Conservation (phyloP, 2,797 vertebrate species). For the Dallia pectoralis region DNA sequence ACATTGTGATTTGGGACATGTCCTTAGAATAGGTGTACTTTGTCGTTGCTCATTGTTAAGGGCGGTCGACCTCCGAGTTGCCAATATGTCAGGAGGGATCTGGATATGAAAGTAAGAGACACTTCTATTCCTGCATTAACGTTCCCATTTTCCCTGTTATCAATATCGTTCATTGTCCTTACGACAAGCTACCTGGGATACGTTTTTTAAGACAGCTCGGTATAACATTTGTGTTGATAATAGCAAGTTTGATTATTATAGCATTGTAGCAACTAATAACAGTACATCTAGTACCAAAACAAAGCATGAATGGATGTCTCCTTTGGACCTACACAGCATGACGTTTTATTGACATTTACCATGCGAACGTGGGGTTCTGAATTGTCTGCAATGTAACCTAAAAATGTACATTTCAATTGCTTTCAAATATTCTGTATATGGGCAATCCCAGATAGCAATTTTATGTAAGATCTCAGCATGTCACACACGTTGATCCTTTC, state of each 20-base stretch:
- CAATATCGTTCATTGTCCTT: not conserved
- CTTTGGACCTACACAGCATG: not conserved
- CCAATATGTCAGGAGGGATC: conserved; percentile 32
- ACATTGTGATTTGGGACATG: conserved; percentile 23
- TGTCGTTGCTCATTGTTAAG: conserved; percentile 39
- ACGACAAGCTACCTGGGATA: not conserved
- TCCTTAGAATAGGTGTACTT: conserved; percentile 21
- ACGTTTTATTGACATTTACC: not conserved
- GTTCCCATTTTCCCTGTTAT: not conserved
- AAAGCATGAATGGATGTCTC: not conserved
- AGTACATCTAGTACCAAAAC: not conserved
- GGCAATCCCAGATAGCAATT: not conserved
- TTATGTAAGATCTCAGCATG: not conserved
- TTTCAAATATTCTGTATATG: not conserved
- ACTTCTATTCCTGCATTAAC: conserved; percentile 7
- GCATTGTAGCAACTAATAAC: not conserved
- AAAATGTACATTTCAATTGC: not conserved
- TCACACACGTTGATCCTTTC: not conserved
- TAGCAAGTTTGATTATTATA: not conserved
- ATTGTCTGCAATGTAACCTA: not conserved
- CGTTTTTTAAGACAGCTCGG: conserved; percentile 11
- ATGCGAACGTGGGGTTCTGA: not conserved
- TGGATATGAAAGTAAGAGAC: conserved; percentile 50
- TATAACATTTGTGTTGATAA: not conserved
- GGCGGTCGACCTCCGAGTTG: conserved; percentile 14